A percentile compares a stretch with the other conserved stretches of the same genome.
These are phyloP conservation scores for Periophthalmus modestus DNA, from an alignment of 2,113 vertebrate genomes.

Conservation along the genomic window DNA sequence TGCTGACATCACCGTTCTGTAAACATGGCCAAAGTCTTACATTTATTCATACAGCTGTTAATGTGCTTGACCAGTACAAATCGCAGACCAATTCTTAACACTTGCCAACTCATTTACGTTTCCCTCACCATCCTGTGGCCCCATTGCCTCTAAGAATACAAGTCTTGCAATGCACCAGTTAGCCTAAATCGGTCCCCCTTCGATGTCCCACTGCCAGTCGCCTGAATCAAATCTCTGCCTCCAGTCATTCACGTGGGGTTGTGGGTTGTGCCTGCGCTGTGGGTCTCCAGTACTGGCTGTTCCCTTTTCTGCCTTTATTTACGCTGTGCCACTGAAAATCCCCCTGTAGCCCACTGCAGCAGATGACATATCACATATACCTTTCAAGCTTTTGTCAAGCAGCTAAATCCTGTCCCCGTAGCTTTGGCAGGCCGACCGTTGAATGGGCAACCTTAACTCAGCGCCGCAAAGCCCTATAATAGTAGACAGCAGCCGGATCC, in stretches of 20 bases:
- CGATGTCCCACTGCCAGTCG: constrained; percentile 62
- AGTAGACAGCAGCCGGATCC: constrained; percentile 46
- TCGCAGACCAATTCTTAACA: constrained; percentile 19
- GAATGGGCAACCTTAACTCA: constrained; percentile 65
- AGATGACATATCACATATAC: constrained; percentile 71
- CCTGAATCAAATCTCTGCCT: constrained; percentile 66
- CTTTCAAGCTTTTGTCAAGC: constrained; percentile 66
- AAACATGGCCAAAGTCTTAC: background rate
- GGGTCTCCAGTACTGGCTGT: constrained; percentile 57
- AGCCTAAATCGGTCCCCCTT: constrained; percentile 45
- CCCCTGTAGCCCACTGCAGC: constrained; percentile 66
- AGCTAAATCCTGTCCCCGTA: constrained; percentile 66
- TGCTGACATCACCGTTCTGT: background rate
- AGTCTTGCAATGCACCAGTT: constrained; percentile 47
- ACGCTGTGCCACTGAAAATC: constrained; percentile 60
- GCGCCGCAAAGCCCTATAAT: constrained; percentile 48
- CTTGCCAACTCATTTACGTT: constrained; percentile 8
- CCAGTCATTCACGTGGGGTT: constrained; percentile 53
- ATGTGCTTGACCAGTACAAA: background rate
- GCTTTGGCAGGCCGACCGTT: constrained; percentile 36
- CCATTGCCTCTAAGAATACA: constrained; percentile 20
- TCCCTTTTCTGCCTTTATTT: constrained; percentile 63
- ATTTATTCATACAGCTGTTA: background rate
- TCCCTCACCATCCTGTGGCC: constrained; percentile 1
- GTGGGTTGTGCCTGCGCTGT: constrained; percentile 43